Evolutionary conservation across 2,113 vertebrate genomes (phyloP), one percentile per base, ranked within the genome.

Genomic region (Psammodynastes pulverulentus): DNA sequence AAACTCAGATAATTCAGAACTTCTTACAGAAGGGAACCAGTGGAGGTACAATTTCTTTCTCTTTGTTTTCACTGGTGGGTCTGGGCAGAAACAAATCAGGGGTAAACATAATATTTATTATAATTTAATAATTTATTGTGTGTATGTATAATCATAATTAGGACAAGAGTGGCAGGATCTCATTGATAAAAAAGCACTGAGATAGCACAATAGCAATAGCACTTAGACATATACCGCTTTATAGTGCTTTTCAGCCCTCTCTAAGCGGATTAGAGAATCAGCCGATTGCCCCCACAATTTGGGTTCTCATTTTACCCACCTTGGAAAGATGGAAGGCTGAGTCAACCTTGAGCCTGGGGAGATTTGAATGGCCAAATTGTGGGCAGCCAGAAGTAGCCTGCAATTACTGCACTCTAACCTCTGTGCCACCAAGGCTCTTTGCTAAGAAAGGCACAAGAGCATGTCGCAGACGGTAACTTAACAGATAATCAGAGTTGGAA

Each of bases 1-100:
- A 99, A 96, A 99, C 99, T 0, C 98, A 99, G 97, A 99, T 99
- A 92, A 99, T 99, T 92, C 98, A 98, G 91, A 98, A 99, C 95
- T 99, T 99, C 91, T 97, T 99, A 49, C 98, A 87, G 95, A 99
- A 99, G 93, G 99, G 99, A 56, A 97, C 98, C 9, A 96, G 95
- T 9, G 99, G 99, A 98, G 99, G 99, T 99, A 87, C n/a, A 94
- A 13, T 24, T 0, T 29, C 1, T 87, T n/a, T 79, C 4, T 51
- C 34, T 43, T 43, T 26, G 3, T 62, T 39, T n/a, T 89, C 4
- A 52, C 8, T 34, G 1, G 34, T 43, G 34, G 72, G 34, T 79
- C 72, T 43, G 34, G 72, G 34, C 19, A 79, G 72, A 43, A 43
- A 21, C 72, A 51, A 15, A 86, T n/a, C 26, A 7, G 24, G 46